Evolutionary conservation across 2,113 vertebrate species (phyloP).

Genomic region (Oncorhynchus tshawytscha): DNA sequence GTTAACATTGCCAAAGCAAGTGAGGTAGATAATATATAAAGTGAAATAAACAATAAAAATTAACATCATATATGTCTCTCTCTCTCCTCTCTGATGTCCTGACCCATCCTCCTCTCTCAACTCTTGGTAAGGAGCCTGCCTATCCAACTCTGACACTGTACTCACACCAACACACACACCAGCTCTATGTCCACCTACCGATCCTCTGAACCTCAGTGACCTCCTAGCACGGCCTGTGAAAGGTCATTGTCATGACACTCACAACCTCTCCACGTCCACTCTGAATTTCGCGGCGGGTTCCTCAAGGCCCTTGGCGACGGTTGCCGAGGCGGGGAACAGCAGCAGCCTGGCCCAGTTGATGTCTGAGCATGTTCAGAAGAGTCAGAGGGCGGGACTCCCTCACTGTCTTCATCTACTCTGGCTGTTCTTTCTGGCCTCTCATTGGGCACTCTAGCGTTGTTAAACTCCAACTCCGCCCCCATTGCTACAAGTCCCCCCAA

Average conservation of each 20-base stretch:
- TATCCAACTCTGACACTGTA: conserved; percentile 68
- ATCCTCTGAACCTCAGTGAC: conserved; percentile 56
- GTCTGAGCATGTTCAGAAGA: conserved; percentile 57
- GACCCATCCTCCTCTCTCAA: conserved; percentile 36
- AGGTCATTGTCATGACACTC: neutral
- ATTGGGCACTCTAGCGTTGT: conserved; percentile 43
- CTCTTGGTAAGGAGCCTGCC: conserved; percentile 90
- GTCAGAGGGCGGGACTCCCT: conserved; percentile 15
- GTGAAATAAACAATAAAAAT: no score
- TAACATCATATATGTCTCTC: no score
- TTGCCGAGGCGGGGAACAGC: neutral
- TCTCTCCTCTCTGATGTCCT: conserved; percentile 56
- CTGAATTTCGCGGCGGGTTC: neutral
- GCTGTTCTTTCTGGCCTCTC: neutral
- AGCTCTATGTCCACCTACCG: conserved; percentile 26
- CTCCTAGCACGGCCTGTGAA: conserved; percentile 49
- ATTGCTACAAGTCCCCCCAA: conserved; percentile 22
- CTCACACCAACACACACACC: conserved; percentile 31
- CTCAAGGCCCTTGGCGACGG: conserved; percentile 7
- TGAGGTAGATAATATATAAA: no score
- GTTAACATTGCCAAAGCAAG: no score
- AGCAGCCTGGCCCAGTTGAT: conserved; percentile 65
- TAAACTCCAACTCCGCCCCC: conserved; percentile 29
- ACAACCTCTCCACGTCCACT: neutral
- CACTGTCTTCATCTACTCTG: neutral